Base-by-base conservation (phyloP, 2,113 vertebrate species). In the Calidris pugnax region DNA sequence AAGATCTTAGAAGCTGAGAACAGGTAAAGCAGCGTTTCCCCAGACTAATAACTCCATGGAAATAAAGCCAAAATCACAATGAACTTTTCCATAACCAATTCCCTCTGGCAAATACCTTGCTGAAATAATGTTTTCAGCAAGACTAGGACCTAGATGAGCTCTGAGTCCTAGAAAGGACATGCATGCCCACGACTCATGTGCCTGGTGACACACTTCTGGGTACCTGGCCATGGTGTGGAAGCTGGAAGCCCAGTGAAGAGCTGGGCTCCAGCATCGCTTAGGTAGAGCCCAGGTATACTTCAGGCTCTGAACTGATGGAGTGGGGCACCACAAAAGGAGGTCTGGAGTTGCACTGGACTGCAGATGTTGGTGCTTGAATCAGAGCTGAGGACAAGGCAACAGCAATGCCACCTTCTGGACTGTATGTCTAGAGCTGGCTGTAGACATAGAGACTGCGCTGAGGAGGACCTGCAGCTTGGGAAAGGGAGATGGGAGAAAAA, bases 51-150 rank as follows among this genome's bases (percentile, higher is more conserved):
- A 73, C 41, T 50, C 45, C 10, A 20, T 23, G 45, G 75, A 87
- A 89, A 92, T 20, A 85, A 82, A 89, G 37, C 28, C 48, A 87
- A 93, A 89, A 64, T 87, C 56, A 67, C 64, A 76, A 14, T 32
- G 10, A 87, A 37, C 9, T 59, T 87, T 90, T 41, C 60, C 48
- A 33, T 87, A 84, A 73, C 10, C 30, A 50, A 11, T 60, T 87
- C 69, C 39, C 22, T 47, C 10, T 11, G 32, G 45, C 14, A 91
- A 85, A 85, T 23, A 45, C 3, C 6, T 84, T 56, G 35, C 35
- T 93, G 81, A 94, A 76, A 64, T 66, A 53, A 57, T 9, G 57
- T 24, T 41, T 56, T n/a, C 43, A 53, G 33, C 35, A 78, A 73
- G 33, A 35, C 23, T 66, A 41, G 37, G 37, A 59, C 12, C 19